Evolutionary conservation across 2,113 vertebrate genomes (phyloP), one percentile per base, ranked within the genome.

Genomic region (Tachycineta bicolor): DNA sequence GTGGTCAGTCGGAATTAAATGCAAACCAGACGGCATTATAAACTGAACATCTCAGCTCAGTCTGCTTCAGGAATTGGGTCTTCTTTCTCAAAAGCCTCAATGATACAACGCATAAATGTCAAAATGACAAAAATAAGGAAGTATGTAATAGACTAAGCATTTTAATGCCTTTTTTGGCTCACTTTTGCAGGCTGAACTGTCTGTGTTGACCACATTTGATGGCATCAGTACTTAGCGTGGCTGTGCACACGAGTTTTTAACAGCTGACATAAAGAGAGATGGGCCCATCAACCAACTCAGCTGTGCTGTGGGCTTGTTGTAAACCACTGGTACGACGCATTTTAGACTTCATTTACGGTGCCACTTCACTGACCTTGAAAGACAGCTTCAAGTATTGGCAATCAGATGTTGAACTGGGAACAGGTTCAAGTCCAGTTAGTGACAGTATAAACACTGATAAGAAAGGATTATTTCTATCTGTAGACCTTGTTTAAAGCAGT

Each of bases 101-200:
- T 95, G 96, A 97, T 98, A 98, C 78, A 98, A 97, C 93, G 95
- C 94, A 98, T 97, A 98, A 98, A 98, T 98, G 97, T 98, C 98
- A 98, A 94, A 97, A 98, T 11, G 95, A 97, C 97, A 97, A 97
- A 98, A 98, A 98, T 97, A 97, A 98, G 98, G 97, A 98, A 98
- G 95, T 97, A 85, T 97, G 95, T 98, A 97, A 98, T 94, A 97
- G 97, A 95, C 97, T 96, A 98, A 98, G 97, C 95, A 98, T 98
- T 96, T 98, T 98, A 98, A 98, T 98, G 97, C 96, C 89, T 90
- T 97, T 97, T 94, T 96, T 98, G 97, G 98, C 98, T 97, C 96
- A 93, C 76, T 94, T 85, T 93, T 63, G 79, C 83, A 67, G 93
- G 90, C 93, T 96, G 87, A 96, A 94, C 91, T 95, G 94, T 93